phyloP scores from a whole-genome alignment of 2,113 vertebrate species.

The Thryonomys swinderianus region DNA sequence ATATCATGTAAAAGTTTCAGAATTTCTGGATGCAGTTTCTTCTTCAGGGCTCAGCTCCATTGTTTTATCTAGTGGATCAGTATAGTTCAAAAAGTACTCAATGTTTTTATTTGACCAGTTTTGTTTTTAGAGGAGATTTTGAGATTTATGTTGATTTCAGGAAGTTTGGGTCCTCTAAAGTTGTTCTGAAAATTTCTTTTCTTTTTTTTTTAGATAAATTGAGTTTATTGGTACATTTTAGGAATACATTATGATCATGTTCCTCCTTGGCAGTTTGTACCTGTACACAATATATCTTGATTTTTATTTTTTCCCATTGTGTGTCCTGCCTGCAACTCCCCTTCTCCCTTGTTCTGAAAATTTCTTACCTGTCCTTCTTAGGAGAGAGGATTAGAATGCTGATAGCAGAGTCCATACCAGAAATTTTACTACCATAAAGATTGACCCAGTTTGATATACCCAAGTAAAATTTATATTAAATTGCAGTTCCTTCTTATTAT shows the following conservation, averaged over 20 bases:
- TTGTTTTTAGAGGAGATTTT: not conserved
- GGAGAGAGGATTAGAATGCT: slow-evolving; percentile 8
- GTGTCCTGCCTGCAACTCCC: too few species aligned
- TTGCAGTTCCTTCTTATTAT: not conserved
- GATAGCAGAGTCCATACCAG: not conserved
- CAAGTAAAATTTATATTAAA: slow-evolving; percentile 23
- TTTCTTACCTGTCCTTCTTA: not conserved
- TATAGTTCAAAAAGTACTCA: slow-evolving; percentile 18
- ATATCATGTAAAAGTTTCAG: slow-evolving; percentile 10
- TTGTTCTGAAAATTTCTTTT: not conserved
- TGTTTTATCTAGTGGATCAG: slow-evolving; percentile 4
- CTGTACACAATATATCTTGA: too few species aligned
- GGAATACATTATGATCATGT: too few species aligned
- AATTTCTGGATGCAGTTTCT: slow-evolving; percentile 42
- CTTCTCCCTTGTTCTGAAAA: not conserved
- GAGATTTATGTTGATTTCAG: not conserved
- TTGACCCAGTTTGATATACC: not conserved
- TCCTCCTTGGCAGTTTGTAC: too few species aligned
- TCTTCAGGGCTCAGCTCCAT: not conserved
- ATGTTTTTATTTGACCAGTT: not conserved
- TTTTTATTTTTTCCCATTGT: too few species aligned
- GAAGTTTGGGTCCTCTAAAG: not conserved
- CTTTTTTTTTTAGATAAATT: not conserved
- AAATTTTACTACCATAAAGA: not conserved
- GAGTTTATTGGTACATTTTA: too few species aligned